These are phyloP conservation scores for Peribatodes rhomboidaria DNA, from an alignment of 2,888 invertebrate species.

Conservation along the genomic window DNA sequence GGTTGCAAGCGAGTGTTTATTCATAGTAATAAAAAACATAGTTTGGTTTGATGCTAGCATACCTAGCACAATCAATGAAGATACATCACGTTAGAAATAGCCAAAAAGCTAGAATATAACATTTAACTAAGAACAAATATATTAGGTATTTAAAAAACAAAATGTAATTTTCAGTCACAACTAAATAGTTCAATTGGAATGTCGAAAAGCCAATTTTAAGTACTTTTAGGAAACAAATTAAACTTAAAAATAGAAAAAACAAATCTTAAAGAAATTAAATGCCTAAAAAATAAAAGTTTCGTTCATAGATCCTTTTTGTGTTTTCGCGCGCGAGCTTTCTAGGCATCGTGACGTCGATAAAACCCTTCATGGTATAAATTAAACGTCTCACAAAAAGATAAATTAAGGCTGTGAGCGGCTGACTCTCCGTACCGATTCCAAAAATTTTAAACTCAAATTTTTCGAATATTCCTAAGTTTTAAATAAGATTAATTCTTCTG, in stretches of 20 bases:
- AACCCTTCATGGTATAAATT: no score
- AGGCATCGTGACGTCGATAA: no score
- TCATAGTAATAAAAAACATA: not conserved
- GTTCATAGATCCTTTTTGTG: not conserved
- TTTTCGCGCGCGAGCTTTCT: no score
- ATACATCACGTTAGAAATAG: constrained; percentile 6
- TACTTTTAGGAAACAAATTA: constrained; percentile 28
- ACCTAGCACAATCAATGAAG: not conserved
- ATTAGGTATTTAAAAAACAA: not conserved
- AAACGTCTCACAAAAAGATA: no score
- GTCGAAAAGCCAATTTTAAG: constrained; percentile 24
- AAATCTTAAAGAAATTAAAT: not conserved
- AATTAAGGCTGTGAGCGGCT: no score
- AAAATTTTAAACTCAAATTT: no score
- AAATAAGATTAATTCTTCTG: no score
- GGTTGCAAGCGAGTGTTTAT: constrained; percentile 40
- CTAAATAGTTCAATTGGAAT: constrained; percentile 24
- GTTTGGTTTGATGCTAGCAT: not conserved
- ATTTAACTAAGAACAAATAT: not conserved
- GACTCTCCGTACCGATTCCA: no score
- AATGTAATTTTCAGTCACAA: constrained; percentile 11
- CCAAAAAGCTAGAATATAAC: constrained; percentile 16
- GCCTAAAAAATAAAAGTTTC: not conserved
- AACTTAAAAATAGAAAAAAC: constrained; percentile 16
- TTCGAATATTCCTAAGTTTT: no score